Percentiles rank a stretch among this genome's conserved stretches.
These are phyloP conservation scores for Neosalanx taihuensis DNA, from an alignment of 2,797 vertebrate genomes.

Conservation along the genomic window DNA sequence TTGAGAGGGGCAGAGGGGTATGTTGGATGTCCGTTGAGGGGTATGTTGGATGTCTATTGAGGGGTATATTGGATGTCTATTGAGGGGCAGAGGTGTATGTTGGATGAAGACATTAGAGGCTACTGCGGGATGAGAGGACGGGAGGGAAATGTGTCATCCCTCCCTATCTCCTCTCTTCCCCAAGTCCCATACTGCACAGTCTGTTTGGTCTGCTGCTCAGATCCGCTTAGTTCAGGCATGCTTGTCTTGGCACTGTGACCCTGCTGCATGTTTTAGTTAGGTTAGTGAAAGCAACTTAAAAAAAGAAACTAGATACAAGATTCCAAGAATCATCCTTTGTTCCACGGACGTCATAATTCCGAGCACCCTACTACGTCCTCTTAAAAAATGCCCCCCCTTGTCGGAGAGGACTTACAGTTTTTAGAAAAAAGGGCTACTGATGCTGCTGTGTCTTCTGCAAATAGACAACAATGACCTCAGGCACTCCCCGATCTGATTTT, in stretches of 20 bases:
- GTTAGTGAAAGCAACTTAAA: slow-evolving; percentile 49
- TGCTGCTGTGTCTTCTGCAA: slow-evolving; percentile 33
- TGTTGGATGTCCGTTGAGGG: background rate
- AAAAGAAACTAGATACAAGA: slow-evolving; percentile 32
- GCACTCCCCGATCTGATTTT: slow-evolving; percentile 38
- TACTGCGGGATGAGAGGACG: slow-evolving; percentile 39
- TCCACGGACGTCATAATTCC: slow-evolving; percentile 35
- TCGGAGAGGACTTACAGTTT: slow-evolving; percentile 40
- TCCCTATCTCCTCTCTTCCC: slow-evolving; percentile 35
- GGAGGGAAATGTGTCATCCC: slow-evolving; percentile 35
- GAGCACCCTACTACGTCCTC: slow-evolving; percentile 31
- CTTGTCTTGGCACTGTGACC: slow-evolving; percentile 51
- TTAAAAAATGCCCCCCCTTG: slow-evolving; percentile 23
- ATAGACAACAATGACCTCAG: slow-evolving; percentile 30
- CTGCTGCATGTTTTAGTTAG: slow-evolving; percentile 46
- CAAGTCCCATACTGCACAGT: slow-evolving; percentile 27
- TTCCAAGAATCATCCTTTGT: slow-evolving; percentile 46
- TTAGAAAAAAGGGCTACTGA: slow-evolving; percentile 33
- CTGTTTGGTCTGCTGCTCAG: slow-evolving; percentile 43
- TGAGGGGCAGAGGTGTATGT: slow-evolving; percentile 15
- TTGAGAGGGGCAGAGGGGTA: slow-evolving; percentile 12
- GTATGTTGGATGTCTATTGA: too few species aligned
- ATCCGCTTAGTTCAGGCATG: slow-evolving; percentile 44
- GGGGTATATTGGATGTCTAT: background rate
- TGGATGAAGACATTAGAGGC: slow-evolving; percentile 11